Evolutionary conservation across 2,797 vertebrate species (phyloP), one percentile per base, ranked within the genome.

Genomic region (Tamandua tetradactyla): DNA sequence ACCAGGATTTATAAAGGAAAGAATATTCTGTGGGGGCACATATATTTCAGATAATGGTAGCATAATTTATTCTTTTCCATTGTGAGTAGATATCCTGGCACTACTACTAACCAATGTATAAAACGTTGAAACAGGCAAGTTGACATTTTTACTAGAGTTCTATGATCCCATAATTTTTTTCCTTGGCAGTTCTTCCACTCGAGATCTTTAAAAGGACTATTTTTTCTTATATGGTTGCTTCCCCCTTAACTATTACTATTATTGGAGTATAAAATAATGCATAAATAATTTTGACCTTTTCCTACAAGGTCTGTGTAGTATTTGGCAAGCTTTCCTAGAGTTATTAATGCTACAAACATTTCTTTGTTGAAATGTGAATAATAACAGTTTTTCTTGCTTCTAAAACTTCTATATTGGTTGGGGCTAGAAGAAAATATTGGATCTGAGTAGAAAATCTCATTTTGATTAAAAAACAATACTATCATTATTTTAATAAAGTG

Each of bases 71-170:
- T 96, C 14, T 64, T 93, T 96, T 97, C 47, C 0, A 1, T 44
- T 94, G 78, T 93, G 94, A 3, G 0, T 94, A 52, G 20, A 71
- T 95, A 94, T 87, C 68, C 40, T 86, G 78, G 44, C 1, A 10
- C 68, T 89, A 55, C 59, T 93, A 57, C 9, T 32, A 95, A 25
- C 17, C 30, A 81, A 62, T 12, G 37, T 75, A 96, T 92, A 74
- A 97, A 97, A 86, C 61, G 94, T 32, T 74, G 59, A 93, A 96
- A 96, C 25, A 52, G 69, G 5, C 4, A 76, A 78, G 57, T 59
- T 93, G 95, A 92, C 49, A 47, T 96, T 97, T 98, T 97, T 94
- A 93, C n/a, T 91, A 55, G 22, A 88, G 25, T 64, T 93, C 2
- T 62, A 81, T 69, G 68, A 78, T 90, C 92, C 88, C 44, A 52